A percentile compares a stretch with the other conserved stretches of the same genome.
Evolutionary conservation across 2,797 vertebrate genomes (phyloP).

Genomic region (Oreonectes daqikongensis): DNA sequence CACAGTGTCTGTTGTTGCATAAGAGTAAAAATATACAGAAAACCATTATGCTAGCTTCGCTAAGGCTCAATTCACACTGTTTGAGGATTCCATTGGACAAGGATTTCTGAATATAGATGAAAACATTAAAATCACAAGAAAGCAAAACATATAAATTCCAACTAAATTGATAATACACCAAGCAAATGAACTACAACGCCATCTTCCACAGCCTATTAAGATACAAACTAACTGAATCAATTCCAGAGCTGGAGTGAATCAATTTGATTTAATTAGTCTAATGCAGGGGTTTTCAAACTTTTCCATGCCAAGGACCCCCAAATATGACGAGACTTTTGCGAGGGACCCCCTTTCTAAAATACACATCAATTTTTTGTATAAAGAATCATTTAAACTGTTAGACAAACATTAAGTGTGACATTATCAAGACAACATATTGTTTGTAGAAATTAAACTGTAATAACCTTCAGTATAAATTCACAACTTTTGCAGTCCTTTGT

Average conservation of each 20-base stretch:
- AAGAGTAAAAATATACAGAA: neutral
- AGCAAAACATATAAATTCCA: conserved; percentile 3
- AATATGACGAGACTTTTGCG: too few relatives aligned
- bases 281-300: too few relatives aligned
- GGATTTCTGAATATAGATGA: neutral
- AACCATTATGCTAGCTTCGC: neutral
- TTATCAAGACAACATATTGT: too few relatives aligned
- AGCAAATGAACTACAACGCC: conserved; percentile 5
- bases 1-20: neutral
- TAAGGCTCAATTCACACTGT: too few relatives aligned
- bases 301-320: too few relatives aligned
- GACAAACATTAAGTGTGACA: too few relatives aligned
- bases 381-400: too few relatives aligned
- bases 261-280: conserved; percentile 40
- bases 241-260: conserved; percentile 35
- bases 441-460: too few relatives aligned
- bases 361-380: too few relatives aligned
- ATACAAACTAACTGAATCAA: conserved; percentile 41
- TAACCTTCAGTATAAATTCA: too few relatives aligned
- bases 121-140: conserved; percentile 20
- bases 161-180: conserved; percentile 2
- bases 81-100: neutral
- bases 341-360: too few relatives aligned
- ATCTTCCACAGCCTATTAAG: conserved; percentile 14
- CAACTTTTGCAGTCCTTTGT: too few relatives aligned